Evolutionary conservation across 2,113 vertebrate genomes (phyloP), one percentile per base, ranked within the genome.

Genomic region (Callopanchax toddi): DNA sequence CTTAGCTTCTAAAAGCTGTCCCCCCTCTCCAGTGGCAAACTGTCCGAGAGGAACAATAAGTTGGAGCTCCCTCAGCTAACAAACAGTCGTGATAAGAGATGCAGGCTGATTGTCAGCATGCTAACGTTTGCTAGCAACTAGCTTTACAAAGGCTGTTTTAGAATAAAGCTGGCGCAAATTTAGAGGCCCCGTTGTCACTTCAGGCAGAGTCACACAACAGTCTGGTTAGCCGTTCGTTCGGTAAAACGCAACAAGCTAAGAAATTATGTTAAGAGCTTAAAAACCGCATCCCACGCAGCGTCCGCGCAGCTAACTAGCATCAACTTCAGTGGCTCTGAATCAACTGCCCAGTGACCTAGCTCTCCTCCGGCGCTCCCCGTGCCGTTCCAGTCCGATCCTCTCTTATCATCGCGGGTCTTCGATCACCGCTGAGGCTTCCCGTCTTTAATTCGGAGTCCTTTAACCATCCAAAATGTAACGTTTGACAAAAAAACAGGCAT

Each of bases 241-340:
- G 54, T 20, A n/a, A 56, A 75, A 74, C 1, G 43, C 43, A 40
- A 68, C 71, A 53, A 68, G 16, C 60, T 16, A 36, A 32, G 22
- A 26, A 32, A 54, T 32, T 25, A 20, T 60, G 60, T 53, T 74
- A 23, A 71, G 59, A 84, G 82, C 86, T 81, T 71, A 69, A 66
- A 71, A 57, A 46, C 69, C 57, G 69, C 82, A 81, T 86, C 86
- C 79, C 82, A 87, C 82, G 72, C 76, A 84, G 78, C 67, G 73
- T 62, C 76, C 50, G 60, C 77, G 69, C 82, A 82, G 83, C 86
- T 85, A 88, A 73, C 71, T 85, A 86, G 85, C 89, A 74, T 68
- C 82, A 83, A 87, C 81, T 83, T 86, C 56, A 54, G 66, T 87
- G 59, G 84, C 74, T 78, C 51, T 51, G 48, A 62, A 52, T 71